Base-by-base conservation (phyloP, 2,113 vertebrate genomes). In the Poecile atricapillus region DNA sequence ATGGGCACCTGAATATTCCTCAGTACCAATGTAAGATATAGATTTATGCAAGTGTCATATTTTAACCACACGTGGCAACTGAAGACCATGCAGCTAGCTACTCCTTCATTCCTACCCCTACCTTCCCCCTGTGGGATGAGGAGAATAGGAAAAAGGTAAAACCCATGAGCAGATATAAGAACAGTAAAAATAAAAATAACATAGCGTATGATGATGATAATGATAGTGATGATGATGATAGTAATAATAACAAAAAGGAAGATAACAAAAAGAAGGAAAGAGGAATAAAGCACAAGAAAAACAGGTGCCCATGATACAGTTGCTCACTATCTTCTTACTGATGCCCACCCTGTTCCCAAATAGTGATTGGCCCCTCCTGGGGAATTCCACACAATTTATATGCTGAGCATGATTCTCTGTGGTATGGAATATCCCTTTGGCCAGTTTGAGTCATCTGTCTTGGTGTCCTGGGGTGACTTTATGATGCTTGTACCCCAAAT, bases 51-150 rank as follows among this genome's bases (percentile, higher is more conserved):
- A 53, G 7, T 10, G 25, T 27, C 24, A 15, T 31, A 20, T 53
- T 82, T 68, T 47, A 35, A 55, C 13, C 17, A 47, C 39, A 68
- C 11, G 53, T 53, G 30, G 9, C 24, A 35, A 30, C 18, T 39
- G 59, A 69, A 39, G 39, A 39, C 33, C 28, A 30, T 46, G 20
- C 13, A 46, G 33, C 15, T 52, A 46, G 33, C 15, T 52, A 18
- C 13, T 68, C n/a, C 31, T 17, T n/a, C n/a, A 53, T 68, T 82
- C 39, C 9, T 58, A 19, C 4, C 13, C 19, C 6, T 13, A 44
- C 3, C 2, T 10, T 25, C 7, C 2, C 24, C 37, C 28, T 30
- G 28, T 12, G 4, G 8, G 5, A 30, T 53, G 28, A n/a, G 31
- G 5, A 37, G 13, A 89, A 67, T 15, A 28, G 16, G 15, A 46